A percentile compares a stretch with the other conserved stretches of the same genome.
Conservation (phyloP, 1,140 invertebrate genomes). For the Ptiloglossa arizonensis region DNA sequence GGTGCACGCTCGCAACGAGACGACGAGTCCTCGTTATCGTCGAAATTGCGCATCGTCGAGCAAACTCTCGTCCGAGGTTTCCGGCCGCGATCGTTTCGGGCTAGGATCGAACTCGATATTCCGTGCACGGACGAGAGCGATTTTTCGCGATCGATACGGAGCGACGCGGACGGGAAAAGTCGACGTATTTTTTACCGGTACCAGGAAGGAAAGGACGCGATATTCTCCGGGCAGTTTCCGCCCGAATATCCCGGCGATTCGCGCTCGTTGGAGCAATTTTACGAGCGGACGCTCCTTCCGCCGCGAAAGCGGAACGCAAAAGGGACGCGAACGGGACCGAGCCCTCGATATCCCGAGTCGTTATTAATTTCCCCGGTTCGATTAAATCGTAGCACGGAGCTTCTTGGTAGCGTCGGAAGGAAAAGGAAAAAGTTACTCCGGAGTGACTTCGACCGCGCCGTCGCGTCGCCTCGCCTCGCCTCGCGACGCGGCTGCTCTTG, state of each 20-base stretch:
- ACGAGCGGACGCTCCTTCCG: constrained; percentile 18
- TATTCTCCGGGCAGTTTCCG: constrained; percentile 2
- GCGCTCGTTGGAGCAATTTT: constrained; percentile 38
- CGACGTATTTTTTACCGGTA: too few relatives aligned
- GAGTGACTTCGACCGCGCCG: not conserved
- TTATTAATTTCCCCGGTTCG: constrained; percentile 44
- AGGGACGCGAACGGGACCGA: constrained; percentile 2
- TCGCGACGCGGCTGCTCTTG: not conserved
- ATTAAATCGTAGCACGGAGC: constrained; percentile 25
- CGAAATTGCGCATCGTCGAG: constrained; percentile 44
- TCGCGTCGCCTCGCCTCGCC: too few relatives aligned
- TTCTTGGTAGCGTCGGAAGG: not conserved
- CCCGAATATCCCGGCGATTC: constrained; percentile 47
- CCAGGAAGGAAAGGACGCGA: too few relatives aligned
- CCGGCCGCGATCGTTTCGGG: not conserved
- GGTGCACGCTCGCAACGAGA: constrained; percentile 24
- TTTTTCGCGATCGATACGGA: constrained; percentile 36
- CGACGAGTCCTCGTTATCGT: constrained; percentile 49
- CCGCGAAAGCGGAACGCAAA: constrained; percentile 29
- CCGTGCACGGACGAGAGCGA: not conserved
- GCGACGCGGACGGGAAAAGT: too few relatives aligned
- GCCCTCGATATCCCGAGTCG: not conserved
- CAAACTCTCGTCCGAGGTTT: constrained; percentile 10
- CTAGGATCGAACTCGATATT: not conserved
- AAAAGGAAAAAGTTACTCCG: not conserved